These are phyloP conservation scores for Orestias chungarensis DNA, from an alignment of 2,797 vertebrate genomes.

Conservation along the genomic window DNA sequence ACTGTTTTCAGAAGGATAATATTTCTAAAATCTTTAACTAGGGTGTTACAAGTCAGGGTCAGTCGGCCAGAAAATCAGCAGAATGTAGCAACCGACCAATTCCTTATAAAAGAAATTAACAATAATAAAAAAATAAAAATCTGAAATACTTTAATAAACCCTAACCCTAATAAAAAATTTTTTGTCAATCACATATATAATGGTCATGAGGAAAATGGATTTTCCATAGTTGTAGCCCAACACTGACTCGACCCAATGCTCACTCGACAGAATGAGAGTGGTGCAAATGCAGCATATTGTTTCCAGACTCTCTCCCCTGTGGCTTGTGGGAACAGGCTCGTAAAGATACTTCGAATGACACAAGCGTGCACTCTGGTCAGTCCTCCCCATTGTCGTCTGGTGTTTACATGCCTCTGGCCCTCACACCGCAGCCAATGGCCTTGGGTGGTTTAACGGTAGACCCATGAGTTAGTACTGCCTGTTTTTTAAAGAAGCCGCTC, in stretches of 20 bases:
- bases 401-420: slow-evolving; percentile 70
- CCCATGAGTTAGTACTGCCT: slow-evolving; percentile 63
- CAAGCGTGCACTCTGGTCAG: slow-evolving; percentile 73
- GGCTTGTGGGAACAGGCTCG: slow-evolving; percentile 69
- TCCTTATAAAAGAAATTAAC: too few relatives aligned
- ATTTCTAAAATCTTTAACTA: too few relatives aligned
- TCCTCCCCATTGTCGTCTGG: slow-evolving; percentile 68
- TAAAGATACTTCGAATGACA: slow-evolving; percentile 66
- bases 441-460: slow-evolving; percentile 57
- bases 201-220: too few relatives aligned
- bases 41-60: too few relatives aligned
- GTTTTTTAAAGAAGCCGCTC: slow-evolving; percentile 49
- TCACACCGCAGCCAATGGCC: slow-evolving; percentile 49
- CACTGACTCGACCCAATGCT: not conserved
- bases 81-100: too few relatives aligned
- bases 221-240: too few relatives aligned
- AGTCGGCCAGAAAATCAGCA: too few relatives aligned
- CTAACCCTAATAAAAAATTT: too few relatives aligned
- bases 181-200: too few relatives aligned
- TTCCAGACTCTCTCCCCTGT: slow-evolving; percentile 54
- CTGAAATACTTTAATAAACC: too few relatives aligned
- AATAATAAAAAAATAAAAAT: too few relatives aligned
- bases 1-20: too few relatives aligned
- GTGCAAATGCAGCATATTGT: slow-evolving; percentile 60
- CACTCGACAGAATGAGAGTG: slow-evolving; percentile 48